A percentile compares a stretch with the other conserved stretches of the same genome.
These are phyloP conservation scores for Gymnarchus niloticus DNA, from an alignment of 2,113 vertebrate genomes.

Conservation along the genomic window DNA sequence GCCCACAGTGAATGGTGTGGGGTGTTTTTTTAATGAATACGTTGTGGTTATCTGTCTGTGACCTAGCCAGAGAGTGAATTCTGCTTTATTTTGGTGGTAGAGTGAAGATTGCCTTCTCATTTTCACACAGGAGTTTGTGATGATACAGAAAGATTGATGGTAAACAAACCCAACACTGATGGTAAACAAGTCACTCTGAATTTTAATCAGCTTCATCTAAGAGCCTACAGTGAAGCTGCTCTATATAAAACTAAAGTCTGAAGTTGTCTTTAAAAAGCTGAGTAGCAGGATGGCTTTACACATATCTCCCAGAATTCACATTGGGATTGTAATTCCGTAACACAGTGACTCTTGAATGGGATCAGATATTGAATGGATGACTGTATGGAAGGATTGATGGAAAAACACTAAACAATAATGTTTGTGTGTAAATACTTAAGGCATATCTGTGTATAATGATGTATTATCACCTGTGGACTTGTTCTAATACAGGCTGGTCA, in stretches of 20 bases:
- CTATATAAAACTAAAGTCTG: background rate
- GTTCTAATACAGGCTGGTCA: background rate
- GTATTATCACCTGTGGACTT: no score
- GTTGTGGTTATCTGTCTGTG: background rate
- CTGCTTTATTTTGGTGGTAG: background rate
- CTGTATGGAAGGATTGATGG: background rate
- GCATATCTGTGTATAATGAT: background rate
- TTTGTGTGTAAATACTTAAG: background rate
- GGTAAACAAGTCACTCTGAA: background rate
- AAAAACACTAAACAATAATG: background rate
- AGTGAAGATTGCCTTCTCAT: background rate
- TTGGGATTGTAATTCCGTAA: background rate
- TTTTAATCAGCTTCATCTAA: background rate
- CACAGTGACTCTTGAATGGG: background rate
- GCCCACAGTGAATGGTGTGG: background rate
- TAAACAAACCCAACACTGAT: background rate
- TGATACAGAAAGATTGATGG: no score
- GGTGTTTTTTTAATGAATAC: conserved; percentile 6
- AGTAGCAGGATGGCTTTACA: background rate
- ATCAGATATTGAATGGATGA: background rate
- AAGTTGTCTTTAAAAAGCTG: background rate
- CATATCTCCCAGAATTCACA: background rate
- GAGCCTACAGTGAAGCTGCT: background rate
- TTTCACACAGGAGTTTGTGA: background rate
- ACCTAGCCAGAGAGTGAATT: background rate